Evolutionary conservation across 2,113 vertebrate species (phyloP), one percentile per base, ranked within the genome.

Genomic region (Oreotrochilus melanogaster): DNA sequence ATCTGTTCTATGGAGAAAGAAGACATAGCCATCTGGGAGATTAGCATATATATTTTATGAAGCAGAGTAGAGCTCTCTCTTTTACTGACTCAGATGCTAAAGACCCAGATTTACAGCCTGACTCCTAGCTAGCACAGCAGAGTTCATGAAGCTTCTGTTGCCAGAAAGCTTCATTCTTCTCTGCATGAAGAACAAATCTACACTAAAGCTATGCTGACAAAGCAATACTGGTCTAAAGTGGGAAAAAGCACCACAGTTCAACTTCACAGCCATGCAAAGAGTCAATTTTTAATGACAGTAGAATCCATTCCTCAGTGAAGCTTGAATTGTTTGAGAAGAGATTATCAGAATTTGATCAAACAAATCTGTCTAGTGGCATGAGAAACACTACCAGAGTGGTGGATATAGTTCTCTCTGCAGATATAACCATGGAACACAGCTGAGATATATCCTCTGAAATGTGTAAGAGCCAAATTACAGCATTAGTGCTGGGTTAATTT

Each of bases 1-100:
- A 95, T 82, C 91, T 95, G 88, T 88, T 95, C 78, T 50, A 87
- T 50, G 73, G 70, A 93, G 88, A 90, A 97, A 95, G 83, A 86
- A 89, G 84, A 92, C 67, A 76, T 2, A 97, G 75, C 84, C 91
- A 97, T 89, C 93, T 97, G 95, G 94, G 93, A 96, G 72, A 96
- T 96, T 93, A 96, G 83, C 91, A 96, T 95, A 95, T 93, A 95
- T 96, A 94, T 96, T 97, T 96, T 84, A 97, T 96, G 94, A 97
- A 94, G 91, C 61, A 51, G 79, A 90, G 67, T 19, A 71, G 86
- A 95, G 83, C 58, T 65, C 82, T 86, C 37, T 84, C 86, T 92
- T 83, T 78, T 75, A 80, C 79, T 86, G 76, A 89, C 82, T 96
- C 48, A 76, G 60, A 93, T 92, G 82, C 64, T 93, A n/a, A 79